Evolutionary conservation across 1,140 invertebrate species (phyloP).

Genomic region (Colletes gigas): DNA sequence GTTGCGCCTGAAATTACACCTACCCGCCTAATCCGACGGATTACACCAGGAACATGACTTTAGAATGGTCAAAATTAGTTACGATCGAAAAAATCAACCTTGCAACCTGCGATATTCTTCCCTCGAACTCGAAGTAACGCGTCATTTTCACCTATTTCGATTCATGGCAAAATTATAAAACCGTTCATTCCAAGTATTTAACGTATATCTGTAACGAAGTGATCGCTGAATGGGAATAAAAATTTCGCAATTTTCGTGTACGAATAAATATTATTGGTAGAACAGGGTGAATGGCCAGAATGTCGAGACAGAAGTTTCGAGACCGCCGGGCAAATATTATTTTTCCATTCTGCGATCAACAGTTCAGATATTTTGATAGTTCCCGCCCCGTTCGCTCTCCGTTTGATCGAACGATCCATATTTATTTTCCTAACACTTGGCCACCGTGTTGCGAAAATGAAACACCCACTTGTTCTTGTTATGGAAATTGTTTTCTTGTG

Average conservation of each 20-base stretch:
- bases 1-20: constrained; percentile 58
- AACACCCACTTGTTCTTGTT: constrained; percentile 56
- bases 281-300: background rate
- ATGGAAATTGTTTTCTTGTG: constrained; percentile 54
- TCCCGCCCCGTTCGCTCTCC: constrained; percentile 50
- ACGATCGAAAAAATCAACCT: constrained; percentile 23
- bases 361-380: constrained; percentile 71
- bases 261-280: background rate
- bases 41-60: constrained; percentile 71
- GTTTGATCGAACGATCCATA: constrained; percentile 70
- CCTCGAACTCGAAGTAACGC: background rate
- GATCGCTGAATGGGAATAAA: background rate
- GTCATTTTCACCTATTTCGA: background rate
- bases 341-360: constrained; percentile 66
- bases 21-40: constrained; percentile 72
- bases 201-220: no score
- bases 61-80: constrained; percentile 20
- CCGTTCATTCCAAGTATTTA: background rate
- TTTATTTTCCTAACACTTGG: constrained; percentile 77
- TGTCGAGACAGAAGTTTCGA: background rate
- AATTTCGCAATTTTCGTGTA: constrained; percentile 9
- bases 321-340: constrained; percentile 72
- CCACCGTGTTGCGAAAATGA: constrained; percentile 18
- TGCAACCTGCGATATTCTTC: background rate
- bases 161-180: background rate